phyloP scores from a whole-genome alignment of 2,113 vertebrate species.

The Platysteira castanea region DNA sequence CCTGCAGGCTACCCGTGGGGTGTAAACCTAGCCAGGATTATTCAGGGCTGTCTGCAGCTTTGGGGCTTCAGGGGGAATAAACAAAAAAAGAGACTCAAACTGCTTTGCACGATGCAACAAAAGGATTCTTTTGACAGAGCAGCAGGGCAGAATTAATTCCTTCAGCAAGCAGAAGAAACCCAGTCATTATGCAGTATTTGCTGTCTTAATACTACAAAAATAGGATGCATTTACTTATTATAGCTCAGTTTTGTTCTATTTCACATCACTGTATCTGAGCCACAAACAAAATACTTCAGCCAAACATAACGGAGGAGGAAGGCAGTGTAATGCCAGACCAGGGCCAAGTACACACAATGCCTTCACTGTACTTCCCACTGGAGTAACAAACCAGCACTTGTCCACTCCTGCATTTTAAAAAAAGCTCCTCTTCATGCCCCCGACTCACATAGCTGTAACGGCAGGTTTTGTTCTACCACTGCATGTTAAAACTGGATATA shows the following conservation, averaged over 20 bases:
- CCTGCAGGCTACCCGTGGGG: background rate
- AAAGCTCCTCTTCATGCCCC: background rate
- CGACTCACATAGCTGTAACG: background rate
- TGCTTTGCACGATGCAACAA: constrained; percentile 17
- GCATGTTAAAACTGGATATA: background rate
- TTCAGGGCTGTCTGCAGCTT: background rate
- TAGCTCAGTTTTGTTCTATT: background rate
- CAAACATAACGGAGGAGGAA: background rate
- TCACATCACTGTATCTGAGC: background rate
- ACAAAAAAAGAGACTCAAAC: constrained; percentile 1
- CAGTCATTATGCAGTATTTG: background rate
- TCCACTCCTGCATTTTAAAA: background rate
- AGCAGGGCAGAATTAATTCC: constrained; percentile 25
- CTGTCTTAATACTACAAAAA: constrained; percentile 19
- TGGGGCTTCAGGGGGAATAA: constrained; percentile 8
- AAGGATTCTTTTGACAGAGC: constrained; percentile 29
- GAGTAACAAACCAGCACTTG: background rate
- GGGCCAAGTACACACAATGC: background rate
- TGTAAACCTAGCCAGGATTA: background rate
- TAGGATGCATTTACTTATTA: background rate
- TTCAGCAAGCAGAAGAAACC: constrained; percentile 7
- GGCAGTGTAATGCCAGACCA: background rate
- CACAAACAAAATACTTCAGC: constrained; percentile 1
- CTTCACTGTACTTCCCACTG: background rate
- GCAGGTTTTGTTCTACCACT: background rate